A percentile compares a stretch with the other conserved stretches of the same genome.
Conservation (phyloP, 2,797 vertebrate species). For the Scolopax rusticola region DNA sequence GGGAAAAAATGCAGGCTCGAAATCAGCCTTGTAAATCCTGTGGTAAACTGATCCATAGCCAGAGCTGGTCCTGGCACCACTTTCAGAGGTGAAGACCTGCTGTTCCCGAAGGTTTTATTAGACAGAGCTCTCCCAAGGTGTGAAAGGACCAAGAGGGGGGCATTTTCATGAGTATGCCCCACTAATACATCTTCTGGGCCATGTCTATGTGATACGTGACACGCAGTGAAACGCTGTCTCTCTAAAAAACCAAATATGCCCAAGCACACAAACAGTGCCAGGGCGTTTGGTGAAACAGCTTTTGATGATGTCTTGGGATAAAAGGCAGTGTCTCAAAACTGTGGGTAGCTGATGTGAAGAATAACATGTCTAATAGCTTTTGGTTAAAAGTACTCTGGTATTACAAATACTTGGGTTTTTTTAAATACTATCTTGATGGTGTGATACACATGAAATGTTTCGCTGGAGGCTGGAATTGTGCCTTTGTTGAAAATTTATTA, state of each 20-base stretch:
- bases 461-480: background rate
- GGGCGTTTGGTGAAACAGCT: background rate
- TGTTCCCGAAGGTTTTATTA: background rate
- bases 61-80: background rate
- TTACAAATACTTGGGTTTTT: background rate
- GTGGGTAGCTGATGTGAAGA: background rate
- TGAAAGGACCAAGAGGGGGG: background rate
- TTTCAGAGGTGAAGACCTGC: background rate
- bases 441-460: background rate
- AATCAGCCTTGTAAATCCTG: background rate
- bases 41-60: background rate
- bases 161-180: background rate
- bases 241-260: background rate
- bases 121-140: background rate
- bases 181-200: background rate
- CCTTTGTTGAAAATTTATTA: background rate
- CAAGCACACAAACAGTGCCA: rapidly evolving
- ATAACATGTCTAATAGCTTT: background rate
- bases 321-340: background rate
- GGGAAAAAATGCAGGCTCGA: background rate
- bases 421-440: background rate
- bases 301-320: background rate
- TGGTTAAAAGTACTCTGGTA: background rate
- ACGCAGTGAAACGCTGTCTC: background rate
- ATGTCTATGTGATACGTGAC: rapidly evolving